Evolutionary conservation across 1,140 invertebrate species (phyloP).

Genomic region (Drosophila navojoa): DNA sequence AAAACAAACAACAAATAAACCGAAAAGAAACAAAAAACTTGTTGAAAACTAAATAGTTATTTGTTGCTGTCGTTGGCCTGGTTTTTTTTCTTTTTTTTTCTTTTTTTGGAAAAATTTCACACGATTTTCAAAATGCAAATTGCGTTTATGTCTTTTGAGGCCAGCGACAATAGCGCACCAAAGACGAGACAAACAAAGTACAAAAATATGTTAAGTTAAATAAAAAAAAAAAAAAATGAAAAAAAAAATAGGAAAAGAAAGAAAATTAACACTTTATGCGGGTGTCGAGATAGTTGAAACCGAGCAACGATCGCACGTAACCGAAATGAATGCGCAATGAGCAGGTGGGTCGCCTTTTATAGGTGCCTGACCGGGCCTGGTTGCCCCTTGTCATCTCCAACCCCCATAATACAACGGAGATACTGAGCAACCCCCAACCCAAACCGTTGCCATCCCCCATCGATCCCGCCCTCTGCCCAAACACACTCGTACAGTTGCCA

Average conservation of each 20-base stretch:
- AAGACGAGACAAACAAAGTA: not conserved
- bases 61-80: constrained; percentile 45
- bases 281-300: constrained; percentile 37
- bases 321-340: constrained; percentile 63
- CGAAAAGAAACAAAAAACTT: constrained; percentile 40
- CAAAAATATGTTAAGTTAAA: not conserved
- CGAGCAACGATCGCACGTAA: constrained; percentile 51
- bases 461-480: not conserved
- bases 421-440: no score
- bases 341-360: constrained; percentile 73
- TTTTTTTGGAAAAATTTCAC: constrained; percentile 55
- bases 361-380: constrained; percentile 27
- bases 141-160: constrained; percentile 51
- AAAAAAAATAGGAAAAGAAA: constrained; percentile 10
- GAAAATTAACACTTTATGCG: constrained; percentile 73
- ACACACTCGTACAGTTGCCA: constrained; percentile 4
- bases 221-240: constrained; percentile 8
- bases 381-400: constrained; percentile 26
- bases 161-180: constrained; percentile 20
- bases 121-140: constrained; percentile 74
- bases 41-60: constrained; percentile 21
- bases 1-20: constrained; percentile 28
- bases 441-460: not conserved
- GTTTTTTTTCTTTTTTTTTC: constrained; percentile 13
- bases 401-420: constrained; percentile 6